Evolutionary conservation across 2,113 vertebrate genomes (phyloP).

Genomic region (Calyptommatus sinebrachiatus): DNA sequence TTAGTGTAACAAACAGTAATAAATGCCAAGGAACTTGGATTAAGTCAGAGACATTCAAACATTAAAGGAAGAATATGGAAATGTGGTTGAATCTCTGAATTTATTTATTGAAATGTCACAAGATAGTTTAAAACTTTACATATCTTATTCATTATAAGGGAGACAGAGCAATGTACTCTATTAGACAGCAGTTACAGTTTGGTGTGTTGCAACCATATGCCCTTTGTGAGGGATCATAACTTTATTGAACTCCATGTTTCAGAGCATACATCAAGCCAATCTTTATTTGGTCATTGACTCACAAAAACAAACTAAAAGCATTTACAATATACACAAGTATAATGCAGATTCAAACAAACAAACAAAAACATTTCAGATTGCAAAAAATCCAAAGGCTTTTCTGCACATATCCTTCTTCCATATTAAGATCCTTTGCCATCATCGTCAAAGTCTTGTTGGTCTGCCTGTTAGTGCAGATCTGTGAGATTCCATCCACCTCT

Average conservation of each 20-base stretch:
- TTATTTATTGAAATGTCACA: slow-evolving; percentile 88
- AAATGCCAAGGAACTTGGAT: slow-evolving; percentile 85
- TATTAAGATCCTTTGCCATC: no score
- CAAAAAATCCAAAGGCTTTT: not conserved
- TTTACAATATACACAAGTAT: no score
- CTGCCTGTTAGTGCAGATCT: no score
- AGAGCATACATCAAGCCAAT: no score
- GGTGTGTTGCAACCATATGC: slow-evolving; percentile 46
- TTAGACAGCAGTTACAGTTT: slow-evolving; percentile 63
- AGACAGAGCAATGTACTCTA: slow-evolving; percentile 50
- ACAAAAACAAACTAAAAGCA: no score
- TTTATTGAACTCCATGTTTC: slow-evolving; percentile 27
- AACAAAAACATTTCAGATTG: accelerated
- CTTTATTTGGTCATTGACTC: no score
- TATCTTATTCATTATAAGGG: slow-evolving; percentile 72
- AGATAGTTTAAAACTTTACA: slow-evolving; percentile 72
- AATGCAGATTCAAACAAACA: no score
- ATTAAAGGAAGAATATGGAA: slow-evolving; percentile 81
- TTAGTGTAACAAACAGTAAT: slow-evolving; percentile 87
- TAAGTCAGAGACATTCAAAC: slow-evolving; percentile 78
- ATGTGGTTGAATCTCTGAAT: slow-evolving; percentile 78
- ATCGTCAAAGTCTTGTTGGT: no score
- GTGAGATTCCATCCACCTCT: no score
- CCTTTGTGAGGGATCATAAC: slow-evolving; percentile 24
- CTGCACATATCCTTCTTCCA: no score